Base-by-base conservation (phyloP, 2,888 invertebrate species). In the Sinopyrophorus schimmeli region DNA sequence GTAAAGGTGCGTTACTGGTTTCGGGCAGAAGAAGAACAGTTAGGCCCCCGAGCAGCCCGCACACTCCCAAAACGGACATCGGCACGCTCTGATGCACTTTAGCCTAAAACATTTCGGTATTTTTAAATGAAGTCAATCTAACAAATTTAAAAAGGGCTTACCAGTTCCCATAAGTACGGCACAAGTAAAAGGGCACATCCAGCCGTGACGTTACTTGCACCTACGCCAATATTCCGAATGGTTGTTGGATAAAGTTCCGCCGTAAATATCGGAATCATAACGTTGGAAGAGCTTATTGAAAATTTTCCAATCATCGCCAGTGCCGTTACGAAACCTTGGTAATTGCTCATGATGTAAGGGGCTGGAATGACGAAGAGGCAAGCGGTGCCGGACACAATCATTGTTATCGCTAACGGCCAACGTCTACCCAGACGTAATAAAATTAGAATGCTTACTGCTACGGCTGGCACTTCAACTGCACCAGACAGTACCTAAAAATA, bases 201-300 rank as follows among this genome's bases (percentile, higher is more conserved):
- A 1, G 88, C 87, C 1, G 87, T 80, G 37, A 87, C 80, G 66
- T 89, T 89, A 62, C 86, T 87, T 2, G 84, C 85, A 3, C 74
- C 90, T 61, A 90, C 82, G 0, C 87, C 89, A 21, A 86, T 83
- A 68, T 89, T 90, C 54, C 90, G 77, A 2, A 89, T 80, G 3
- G 86, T 82, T 0, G 90, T 91, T 0, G 90, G 90, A 65, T 87
- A 89, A 23, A 90, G 71, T 73, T 91, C 90, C 0, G 88, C 86
- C 4, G 87, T 82, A 68, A 83, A 89, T 11, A 90, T 78, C 0
- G 89, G 89, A 76, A 89, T 77, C 61, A 89, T 85, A 65, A 86
- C 88, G 63, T 89, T 90, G 11, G 87, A 85, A 1, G 86, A 82
- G 24, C 87, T 86, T 39, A 89, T 86, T 15, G 86, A 82, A 62